Evolutionary conservation across 2,888 invertebrate species (phyloP).

Genomic region (Lithophane ornitopus): DNA sequence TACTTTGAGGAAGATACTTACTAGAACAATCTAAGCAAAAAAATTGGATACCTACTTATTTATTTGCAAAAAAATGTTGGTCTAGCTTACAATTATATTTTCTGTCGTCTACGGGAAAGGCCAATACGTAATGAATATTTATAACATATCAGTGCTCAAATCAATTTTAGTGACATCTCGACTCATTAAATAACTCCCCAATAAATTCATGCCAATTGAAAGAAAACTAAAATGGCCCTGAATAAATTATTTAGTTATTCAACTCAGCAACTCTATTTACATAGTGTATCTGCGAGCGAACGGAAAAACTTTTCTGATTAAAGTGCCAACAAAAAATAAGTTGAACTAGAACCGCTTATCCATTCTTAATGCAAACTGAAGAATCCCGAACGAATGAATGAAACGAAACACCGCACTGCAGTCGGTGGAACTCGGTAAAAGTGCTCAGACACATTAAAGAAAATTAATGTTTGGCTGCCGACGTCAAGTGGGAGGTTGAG

Average conservation of each 20-base stretch:
- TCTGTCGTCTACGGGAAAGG: background rate
- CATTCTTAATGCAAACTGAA: constrained; percentile 87
- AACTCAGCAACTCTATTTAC: constrained; percentile 77
- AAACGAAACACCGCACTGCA: constrained; percentile 90
- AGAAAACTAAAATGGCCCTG: constrained; percentile 63
- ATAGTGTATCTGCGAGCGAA: constrained; percentile 73
- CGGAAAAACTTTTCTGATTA: constrained; percentile 83
- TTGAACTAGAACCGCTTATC: constrained; percentile 82
- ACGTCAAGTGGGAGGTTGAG: constrained; percentile 87
- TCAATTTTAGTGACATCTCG: background rate
- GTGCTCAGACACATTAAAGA: constrained; percentile 90
- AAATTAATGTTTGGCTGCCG: constrained; percentile 90
- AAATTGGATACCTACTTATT: background rate
- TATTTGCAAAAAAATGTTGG: background rate
- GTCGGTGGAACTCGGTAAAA: constrained; percentile 85
- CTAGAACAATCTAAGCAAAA: background rate
- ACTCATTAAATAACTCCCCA: constrained; percentile 2
- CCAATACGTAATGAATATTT: constrained; percentile 24
- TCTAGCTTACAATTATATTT: too few species aligned
- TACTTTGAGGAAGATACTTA: background rate
- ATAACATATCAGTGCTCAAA: constrained; percentile 8
- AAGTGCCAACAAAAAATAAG: constrained; percentile 85
- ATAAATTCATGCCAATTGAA: constrained; percentile 51
- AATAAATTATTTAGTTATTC: constrained; percentile 75
- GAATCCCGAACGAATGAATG: constrained; percentile 86